Evolutionary conservation across 1,140 invertebrate species (phyloP).

Genomic region (Stegodyphus dumicola): DNA sequence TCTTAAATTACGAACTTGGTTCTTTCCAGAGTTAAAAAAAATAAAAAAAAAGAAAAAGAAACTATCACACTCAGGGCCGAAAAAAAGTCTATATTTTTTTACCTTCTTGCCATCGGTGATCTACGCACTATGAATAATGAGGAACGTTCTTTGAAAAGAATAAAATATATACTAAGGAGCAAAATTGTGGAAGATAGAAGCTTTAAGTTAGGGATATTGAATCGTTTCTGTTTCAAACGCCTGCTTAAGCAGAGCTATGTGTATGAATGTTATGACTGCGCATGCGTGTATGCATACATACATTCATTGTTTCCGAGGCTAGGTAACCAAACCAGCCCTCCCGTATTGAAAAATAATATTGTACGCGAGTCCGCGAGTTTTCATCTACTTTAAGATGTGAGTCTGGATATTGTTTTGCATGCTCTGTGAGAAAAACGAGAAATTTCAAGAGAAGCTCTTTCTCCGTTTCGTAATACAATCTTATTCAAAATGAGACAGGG

Average conservation of each 20-base stretch:
- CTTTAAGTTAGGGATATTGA: constrained; percentile 34
- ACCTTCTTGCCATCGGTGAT: constrained; percentile 23
- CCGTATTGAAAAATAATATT: constrained; percentile 49
- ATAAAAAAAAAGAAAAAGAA: background rate
- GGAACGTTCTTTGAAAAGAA: constrained; percentile 32
- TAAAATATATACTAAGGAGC: constrained; percentile 12
- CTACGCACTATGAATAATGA: constrained; percentile 51
- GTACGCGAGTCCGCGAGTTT: constrained; percentile 30
- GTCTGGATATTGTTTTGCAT: constrained; percentile 51
- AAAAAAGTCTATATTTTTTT: background rate
- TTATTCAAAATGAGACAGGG: constrained; percentile 30
- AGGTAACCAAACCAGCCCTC: constrained; percentile 40
- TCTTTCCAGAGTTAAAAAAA: background rate
- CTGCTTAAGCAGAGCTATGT: background rate
- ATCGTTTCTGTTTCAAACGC: constrained; percentile 20
- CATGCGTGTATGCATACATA: background rate
- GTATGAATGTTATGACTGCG: constrained; percentile 20
- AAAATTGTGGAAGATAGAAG: background rate
- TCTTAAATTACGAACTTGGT: constrained; percentile 56
- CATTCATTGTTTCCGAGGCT: background rate
- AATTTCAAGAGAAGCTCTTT: constrained; percentile 5
- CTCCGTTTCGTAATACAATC: constrained; percentile 27
- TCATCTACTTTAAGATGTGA: constrained; percentile 46
- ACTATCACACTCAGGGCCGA: background rate
- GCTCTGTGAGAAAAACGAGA: constrained; percentile 25